Evolutionary conservation across 2,797 vertebrate species (phyloP).

Genomic region (Tolypeutes matacus): DNA sequence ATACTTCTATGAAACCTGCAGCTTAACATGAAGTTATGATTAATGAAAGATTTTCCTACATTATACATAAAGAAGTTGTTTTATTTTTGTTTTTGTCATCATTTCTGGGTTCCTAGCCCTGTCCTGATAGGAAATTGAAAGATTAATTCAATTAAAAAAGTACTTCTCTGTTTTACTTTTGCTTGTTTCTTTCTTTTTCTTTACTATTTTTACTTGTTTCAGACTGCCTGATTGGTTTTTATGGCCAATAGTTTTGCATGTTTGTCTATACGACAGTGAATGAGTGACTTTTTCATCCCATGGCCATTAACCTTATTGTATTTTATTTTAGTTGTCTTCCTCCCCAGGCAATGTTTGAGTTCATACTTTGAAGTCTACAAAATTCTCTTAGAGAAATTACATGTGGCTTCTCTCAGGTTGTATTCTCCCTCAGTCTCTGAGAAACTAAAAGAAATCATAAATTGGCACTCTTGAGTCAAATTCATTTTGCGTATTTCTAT

Average conservation of each 20-base stretch:
- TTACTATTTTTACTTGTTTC: background rate
- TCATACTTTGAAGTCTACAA: background rate
- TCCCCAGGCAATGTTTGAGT: background rate
- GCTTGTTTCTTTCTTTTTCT: background rate
- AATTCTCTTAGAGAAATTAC: background rate
- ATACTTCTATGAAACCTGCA: background rate
- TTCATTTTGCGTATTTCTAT: background rate
- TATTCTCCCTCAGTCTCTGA: background rate
- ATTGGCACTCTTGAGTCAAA: background rate
- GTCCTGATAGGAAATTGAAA: background rate
- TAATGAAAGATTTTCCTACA: background rate
- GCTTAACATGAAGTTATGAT: background rate
- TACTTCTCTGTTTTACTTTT: background rate
- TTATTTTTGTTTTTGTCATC: background rate
- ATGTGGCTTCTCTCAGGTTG: background rate
- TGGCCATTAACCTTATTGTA: background rate
- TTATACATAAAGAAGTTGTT: background rate
- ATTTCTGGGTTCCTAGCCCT: background rate
- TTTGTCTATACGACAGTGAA: background rate
- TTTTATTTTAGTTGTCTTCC: background rate
- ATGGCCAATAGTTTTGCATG: background rate
- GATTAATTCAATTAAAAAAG: no score
- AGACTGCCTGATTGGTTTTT: background rate
- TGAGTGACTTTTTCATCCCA: background rate
- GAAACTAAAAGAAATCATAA: constrained; percentile 13